phyloP scores from a whole-genome alignment of 2,888 invertebrate species.

The Tetranychus truncatus region DNA sequence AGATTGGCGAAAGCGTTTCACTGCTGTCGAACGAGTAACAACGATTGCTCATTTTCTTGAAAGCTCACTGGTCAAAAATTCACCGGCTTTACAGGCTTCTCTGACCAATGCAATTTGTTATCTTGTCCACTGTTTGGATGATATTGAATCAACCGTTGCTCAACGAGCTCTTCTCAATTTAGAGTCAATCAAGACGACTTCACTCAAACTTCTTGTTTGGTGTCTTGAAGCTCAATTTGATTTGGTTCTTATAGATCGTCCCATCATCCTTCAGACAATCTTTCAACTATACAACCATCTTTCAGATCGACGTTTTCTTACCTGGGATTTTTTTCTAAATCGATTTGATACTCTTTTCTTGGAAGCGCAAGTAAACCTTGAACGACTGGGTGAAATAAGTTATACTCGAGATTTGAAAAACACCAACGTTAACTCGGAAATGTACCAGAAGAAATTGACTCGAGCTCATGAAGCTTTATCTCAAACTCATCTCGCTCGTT shows the following conservation, averaged over 20 bases:
- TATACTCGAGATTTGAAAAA: slow-evolving; percentile 69
- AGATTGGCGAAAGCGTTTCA: slow-evolving; percentile 74
- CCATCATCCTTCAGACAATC: slow-evolving; percentile 83
- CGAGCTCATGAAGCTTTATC: slow-evolving; percentile 67
- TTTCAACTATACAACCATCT: slow-evolving; percentile 84
- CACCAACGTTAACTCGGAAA: slow-evolving; percentile 67
- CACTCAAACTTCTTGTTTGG: slow-evolving; percentile 52
- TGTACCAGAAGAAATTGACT: slow-evolving; percentile 62
- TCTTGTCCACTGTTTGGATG: slow-evolving; percentile 85
- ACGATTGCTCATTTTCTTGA: slow-evolving; percentile 83
- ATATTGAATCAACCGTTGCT: slow-evolving; percentile 80
- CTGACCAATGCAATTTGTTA: slow-evolving; percentile 92
- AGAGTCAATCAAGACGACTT: slow-evolving; percentile 57
- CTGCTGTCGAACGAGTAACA: slow-evolving; percentile 84
- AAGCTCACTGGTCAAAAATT: slow-evolving; percentile 61
- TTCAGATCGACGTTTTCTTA: slow-evolving; percentile 67
- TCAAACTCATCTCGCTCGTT: slow-evolving; percentile 43
- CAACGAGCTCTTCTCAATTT: slow-evolving; percentile 77
- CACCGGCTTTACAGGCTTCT: slow-evolving; percentile 61
- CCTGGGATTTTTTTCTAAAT: slow-evolving; percentile 94
- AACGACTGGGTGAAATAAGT: slow-evolving; percentile 62
- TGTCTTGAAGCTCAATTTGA: slow-evolving; percentile 97
- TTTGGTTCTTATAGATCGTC: slow-evolving; percentile 82
- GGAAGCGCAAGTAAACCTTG: slow-evolving; percentile 62
- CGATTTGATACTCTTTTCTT: slow-evolving; percentile 84